Evolutionary conservation across 2,888 invertebrate species (phyloP), one percentile per base, ranked within the genome.

Genomic region (Dioctria linearis): DNA sequence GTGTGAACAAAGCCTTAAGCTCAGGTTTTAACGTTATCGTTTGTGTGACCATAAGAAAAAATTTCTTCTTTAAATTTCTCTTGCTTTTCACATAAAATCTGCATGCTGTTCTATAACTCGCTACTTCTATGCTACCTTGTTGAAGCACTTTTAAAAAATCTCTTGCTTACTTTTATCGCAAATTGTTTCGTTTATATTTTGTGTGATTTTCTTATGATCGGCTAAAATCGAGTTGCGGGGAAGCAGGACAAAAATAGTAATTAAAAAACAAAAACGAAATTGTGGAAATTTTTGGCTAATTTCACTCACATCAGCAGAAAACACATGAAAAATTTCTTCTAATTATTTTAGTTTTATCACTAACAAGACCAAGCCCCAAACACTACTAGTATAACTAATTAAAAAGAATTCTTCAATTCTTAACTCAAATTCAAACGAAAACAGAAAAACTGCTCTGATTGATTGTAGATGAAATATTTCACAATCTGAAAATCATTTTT

Each of bases 191-290:
- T 25, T 25, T 25, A 25, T 73, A 46, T 51, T 51, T 66, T 76
- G 40, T 63, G 61, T 46, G 63, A 65, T 54, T 71, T 63, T 79
- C n/a, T 42, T 61, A 69, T 51, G 43, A 81, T 81, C 81, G 78
- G 80, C 82, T 79, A 71, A 69, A 11, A 66, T 66, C 66, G 42
- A 63, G 66, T 81, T 82, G 82, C 82, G 81, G 80, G 82, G 82
- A 82, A 82, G 82, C 82, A 82, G 82, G 82, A 82, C 81, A 80
- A 80, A 63, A 49, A 59, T 69, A 51, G 25, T 49, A 25, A 40
- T 76, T 49, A 39, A 46, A 63, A 37, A 63, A 25, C 40, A 25
- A 59, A 46, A 57, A 76, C 25, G 25, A 25, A 25, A 25, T 25
- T 25, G 39, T n/a, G 39, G 61, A 61, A 42, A 42, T 67, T 61